A percentile compares a stretch with the other conserved stretches of the same genome.
These are phyloP conservation scores for Buceros bicornis DNA, from an alignment of 2,797 vertebrate species.

Conservation along the genomic window DNA sequence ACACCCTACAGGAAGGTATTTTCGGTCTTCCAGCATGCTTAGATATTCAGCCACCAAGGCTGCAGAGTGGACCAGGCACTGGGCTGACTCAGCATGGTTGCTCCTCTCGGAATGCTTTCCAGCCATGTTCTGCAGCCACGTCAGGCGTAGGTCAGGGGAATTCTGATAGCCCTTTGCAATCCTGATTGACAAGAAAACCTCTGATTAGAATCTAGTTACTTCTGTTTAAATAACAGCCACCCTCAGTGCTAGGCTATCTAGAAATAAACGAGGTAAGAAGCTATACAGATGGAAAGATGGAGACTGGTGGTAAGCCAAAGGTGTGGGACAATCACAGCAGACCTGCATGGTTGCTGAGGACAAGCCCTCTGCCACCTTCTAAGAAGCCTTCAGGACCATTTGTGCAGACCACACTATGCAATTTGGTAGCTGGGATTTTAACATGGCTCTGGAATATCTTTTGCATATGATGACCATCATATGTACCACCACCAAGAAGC, in stretches of 20 bases:
- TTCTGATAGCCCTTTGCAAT: constrained; percentile 99
- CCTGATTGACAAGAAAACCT: constrained; percentile 76
- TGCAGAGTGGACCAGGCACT: constrained; percentile 97
- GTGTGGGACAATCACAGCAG: not conserved
- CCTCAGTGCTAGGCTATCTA: not conserved
- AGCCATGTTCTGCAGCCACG: constrained; percentile 99
- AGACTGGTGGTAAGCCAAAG: not conserved
- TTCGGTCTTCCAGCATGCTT: constrained; percentile 98
- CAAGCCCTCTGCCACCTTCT: not conserved
- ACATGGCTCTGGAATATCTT: not conserved
- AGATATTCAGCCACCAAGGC: constrained; percentile 98
- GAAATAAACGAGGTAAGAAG: not conserved
- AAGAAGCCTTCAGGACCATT: not conserved
- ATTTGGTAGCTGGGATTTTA: not conserved
- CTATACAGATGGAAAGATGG: not conserved
- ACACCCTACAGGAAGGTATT: constrained; percentile 97
- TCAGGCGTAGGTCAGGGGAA: constrained; percentile 94
- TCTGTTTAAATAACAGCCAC: not conserved
- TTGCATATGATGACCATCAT: not conserved
- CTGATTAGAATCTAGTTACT: not conserved
- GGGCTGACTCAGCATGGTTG: constrained; percentile 96
- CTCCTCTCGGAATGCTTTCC: constrained; percentile 97
- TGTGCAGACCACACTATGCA: not conserved
- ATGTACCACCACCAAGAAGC: not conserved
- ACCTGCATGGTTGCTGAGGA: not conserved